Base-by-base conservation (phyloP, 2,888 invertebrate species). In the Metopia argyrocephala region DNA sequence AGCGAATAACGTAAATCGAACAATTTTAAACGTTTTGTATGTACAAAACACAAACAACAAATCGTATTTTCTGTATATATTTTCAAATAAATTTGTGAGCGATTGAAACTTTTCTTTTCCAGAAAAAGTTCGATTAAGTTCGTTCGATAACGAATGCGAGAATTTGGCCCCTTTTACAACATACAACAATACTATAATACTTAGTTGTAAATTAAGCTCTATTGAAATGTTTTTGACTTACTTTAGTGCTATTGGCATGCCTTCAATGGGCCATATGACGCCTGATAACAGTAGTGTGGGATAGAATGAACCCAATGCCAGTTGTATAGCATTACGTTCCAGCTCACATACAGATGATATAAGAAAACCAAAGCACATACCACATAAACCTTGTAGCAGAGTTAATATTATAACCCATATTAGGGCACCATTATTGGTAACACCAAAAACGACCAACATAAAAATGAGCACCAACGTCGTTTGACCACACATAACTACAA, bases 311-410 rank as follows among this genome's bases (percentile, higher is more conserved):
- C 98, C 98, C 20, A 98, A 92, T 0, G 98, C 96, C 83, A 97
- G 91, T 87, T 98, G 97, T 88, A 98, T 97, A 50, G 98, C 97
- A 91, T 97, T 97, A 61, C 96, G 93, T 89, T 98, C 98, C 82
- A 97, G 92, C 88, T 96, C 96, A 91, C 97, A 97, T 48, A 97
- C 94, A 0, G 97, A 96, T 0, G 97, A 97, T 86, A 98, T 97
- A 59, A 98, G 95, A 91, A 98, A 96, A 76, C 98, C 98, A 91
- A 97, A 97, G 88, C 97, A 96, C 98, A 98, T 98, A 85, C 98
- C 98, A 90, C 97, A 97, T 48, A 97, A 93, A 83, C 95, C 98
- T 91, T 98, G 97, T 82, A 97, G 91, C 84, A 98, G 92, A 1
- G 97, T 97, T 38, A 98, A 91, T 83, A 96, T 92, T 82, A 98